These are phyloP conservation scores for Peromyscus californicus DNA, from an alignment of 2,113 vertebrate genomes.

Conservation along the genomic window DNA sequence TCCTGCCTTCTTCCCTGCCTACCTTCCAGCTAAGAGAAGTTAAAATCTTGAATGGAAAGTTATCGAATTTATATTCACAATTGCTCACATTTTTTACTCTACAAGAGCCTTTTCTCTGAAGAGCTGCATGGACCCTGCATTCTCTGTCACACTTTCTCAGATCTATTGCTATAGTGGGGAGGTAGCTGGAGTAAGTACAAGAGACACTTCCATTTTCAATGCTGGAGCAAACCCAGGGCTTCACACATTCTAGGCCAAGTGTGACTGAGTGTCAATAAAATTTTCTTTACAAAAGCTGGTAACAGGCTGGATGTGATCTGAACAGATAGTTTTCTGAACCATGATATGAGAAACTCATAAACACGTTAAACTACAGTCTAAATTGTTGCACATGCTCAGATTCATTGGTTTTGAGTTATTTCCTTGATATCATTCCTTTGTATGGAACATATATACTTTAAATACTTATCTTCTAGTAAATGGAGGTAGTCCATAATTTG, in stretches of 20 bases:
- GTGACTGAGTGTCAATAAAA: neutral
- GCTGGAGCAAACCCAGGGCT: neutral
- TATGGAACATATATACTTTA: neutral
- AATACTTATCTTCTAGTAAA: slow-evolving; percentile 27
- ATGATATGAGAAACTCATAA: neutral
- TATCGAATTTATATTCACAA: neutral
- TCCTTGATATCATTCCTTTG: neutral
- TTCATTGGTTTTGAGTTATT: neutral
- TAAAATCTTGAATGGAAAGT: slow-evolving; percentile 33
- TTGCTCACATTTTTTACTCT: neutral
- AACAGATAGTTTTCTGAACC: neutral
- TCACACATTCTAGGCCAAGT: neutral
- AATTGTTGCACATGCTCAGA: neutral
- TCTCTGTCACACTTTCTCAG: neutral
- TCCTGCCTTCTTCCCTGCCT: neutral
- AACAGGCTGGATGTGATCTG: neutral
- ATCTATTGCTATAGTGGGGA: neutral
- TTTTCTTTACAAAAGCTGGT: neutral
- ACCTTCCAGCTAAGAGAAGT: neutral
- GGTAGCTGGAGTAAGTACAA: neutral
- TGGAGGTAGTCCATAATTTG: neutral
- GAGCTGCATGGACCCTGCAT: rapidly evolving
- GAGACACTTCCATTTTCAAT: neutral
- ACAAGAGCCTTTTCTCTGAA: neutral
- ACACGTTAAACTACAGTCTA: neutral